Evolutionary conservation across 2,888 invertebrate species (phyloP).

Genomic region (Pedicia rivosa): DNA sequence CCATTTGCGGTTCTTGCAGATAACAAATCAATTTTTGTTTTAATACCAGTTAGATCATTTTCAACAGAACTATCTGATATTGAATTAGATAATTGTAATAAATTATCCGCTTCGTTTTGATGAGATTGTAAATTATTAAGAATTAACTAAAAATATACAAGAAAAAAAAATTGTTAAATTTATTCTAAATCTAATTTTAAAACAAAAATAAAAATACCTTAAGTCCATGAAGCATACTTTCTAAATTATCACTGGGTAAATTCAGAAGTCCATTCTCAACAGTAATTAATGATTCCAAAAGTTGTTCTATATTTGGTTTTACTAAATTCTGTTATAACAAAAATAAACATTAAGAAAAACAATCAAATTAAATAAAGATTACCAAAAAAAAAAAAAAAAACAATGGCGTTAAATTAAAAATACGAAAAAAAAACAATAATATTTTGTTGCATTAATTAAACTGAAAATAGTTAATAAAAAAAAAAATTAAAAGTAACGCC

Average conservation of each 20-base stretch:
- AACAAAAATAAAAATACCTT: slow-evolving; percentile 40
- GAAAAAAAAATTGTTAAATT: not conserved
- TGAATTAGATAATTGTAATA: slow-evolving; percentile 44
- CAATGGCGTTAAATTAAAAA: too few species aligned
- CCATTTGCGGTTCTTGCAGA: slow-evolving; percentile 54
- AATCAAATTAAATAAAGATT: too few species aligned
- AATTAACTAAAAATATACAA: slow-evolving; percentile 39
- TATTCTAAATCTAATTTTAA: not conserved
- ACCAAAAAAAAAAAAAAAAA: too few species aligned
- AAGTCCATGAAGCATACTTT: slow-evolving; percentile 52
- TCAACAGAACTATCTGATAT: slow-evolving; percentile 43
- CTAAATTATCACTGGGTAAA: slow-evolving; percentile 53
- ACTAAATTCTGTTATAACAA: too few species aligned
- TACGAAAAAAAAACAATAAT: too few species aligned
- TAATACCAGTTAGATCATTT: slow-evolving; percentile 31
- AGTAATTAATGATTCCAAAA: slow-evolving; percentile 47
- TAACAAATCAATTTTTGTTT: slow-evolving; percentile 46
- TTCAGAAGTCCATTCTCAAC: slow-evolving; percentile 50
- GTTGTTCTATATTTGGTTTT: slow-evolving; percentile 54
- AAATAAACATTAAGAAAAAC: too few species aligned
- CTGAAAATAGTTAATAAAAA: too few species aligned
- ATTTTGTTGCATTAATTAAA: too few species aligned
- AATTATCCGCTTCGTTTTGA: slow-evolving; percentile 44
- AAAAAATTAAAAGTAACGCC: too few species aligned
- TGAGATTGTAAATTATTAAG: slow-evolving; percentile 50